A percentile compares a stretch with the other conserved stretches of the same genome.
Evolutionary conservation across 2,113 vertebrate genomes (phyloP).

Genomic region (Brachyhypopomus occidentalis): DNA sequence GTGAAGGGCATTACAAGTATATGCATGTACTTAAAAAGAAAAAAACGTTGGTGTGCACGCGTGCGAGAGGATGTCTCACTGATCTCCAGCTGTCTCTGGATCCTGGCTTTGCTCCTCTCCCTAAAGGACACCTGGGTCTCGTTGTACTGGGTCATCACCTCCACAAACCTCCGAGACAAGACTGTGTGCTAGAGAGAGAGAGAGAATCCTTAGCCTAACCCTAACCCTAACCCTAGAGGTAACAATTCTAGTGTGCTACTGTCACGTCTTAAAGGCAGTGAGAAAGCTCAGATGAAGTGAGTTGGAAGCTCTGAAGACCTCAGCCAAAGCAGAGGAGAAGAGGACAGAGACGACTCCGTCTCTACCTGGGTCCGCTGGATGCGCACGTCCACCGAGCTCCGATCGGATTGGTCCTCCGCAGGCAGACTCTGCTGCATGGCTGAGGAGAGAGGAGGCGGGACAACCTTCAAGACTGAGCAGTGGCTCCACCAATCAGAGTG

Average conservation of each 20-base stretch:
- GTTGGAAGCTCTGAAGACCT: neutral
- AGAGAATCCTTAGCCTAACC: no score
- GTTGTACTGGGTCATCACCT: conserved; percentile 93
- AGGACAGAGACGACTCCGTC: no score
- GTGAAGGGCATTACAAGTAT: no score
- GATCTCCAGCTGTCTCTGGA: conserved; percentile 95
- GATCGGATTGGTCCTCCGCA: conserved; percentile 76
- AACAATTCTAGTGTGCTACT: no score
- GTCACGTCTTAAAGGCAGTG: no score
- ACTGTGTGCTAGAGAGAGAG: conserved; percentile 80
- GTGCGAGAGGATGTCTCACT: conserved; percentile 76
- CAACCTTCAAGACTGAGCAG: no score
- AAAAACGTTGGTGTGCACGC: no score
- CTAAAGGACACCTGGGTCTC: conserved; percentile 90
- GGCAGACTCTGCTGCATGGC: conserved; percentile 86
- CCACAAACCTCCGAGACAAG: conserved; percentile 91
- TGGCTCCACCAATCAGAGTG: no score
- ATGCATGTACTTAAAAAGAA: no score
- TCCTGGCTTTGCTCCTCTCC: conserved; percentile 91
- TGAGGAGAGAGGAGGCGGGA: conserved; percentile 53
- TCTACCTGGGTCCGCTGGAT: conserved; percentile 95
- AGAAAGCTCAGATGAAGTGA: no score
- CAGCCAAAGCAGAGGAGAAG: neutral
- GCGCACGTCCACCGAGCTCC: conserved; percentile 82
- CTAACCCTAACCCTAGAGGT: no score